These are phyloP conservation scores for Rousettus leschenaultii DNA, from an alignment of 2,113 vertebrate species.

Conservation along the genomic window DNA sequence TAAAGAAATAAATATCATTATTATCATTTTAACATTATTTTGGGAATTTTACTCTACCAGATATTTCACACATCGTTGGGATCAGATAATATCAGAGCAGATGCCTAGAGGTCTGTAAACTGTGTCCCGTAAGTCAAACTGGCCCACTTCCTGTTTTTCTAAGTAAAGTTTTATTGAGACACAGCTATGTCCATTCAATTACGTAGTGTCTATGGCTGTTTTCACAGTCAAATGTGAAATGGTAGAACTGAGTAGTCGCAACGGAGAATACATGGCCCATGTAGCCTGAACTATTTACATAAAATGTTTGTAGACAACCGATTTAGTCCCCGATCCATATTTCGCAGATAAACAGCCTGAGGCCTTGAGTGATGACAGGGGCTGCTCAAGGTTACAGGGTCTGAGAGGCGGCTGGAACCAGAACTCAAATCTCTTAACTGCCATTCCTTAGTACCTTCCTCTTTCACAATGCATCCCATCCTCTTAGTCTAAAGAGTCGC, in stretches of 20 bases:
- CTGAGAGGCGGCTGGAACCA: not conserved
- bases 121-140: not conserved
- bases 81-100: not conserved
- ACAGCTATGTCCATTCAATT: not conserved
- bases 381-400: not conserved
- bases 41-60: not conserved
- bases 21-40: not conserved
- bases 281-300: not conserved
- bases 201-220: not conserved
- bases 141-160: not conserved
- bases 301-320: not conserved
- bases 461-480: not conserved
- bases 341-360: not conserved
- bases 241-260: not conserved
- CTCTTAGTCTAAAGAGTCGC: not conserved
- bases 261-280: not conserved
- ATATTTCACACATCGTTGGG: not conserved
- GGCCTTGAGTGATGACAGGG: fast-evolving
- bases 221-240: not conserved
- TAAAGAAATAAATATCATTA: not conserved
- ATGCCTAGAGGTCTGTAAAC: not conserved
- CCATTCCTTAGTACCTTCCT: not conserved
- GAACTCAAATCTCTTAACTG: not conserved
- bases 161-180: not conserved
- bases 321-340: not conserved